phyloP scores from a whole-genome alignment of 2,113 vertebrate species.

The Oreotrochilus melanogaster region DNA sequence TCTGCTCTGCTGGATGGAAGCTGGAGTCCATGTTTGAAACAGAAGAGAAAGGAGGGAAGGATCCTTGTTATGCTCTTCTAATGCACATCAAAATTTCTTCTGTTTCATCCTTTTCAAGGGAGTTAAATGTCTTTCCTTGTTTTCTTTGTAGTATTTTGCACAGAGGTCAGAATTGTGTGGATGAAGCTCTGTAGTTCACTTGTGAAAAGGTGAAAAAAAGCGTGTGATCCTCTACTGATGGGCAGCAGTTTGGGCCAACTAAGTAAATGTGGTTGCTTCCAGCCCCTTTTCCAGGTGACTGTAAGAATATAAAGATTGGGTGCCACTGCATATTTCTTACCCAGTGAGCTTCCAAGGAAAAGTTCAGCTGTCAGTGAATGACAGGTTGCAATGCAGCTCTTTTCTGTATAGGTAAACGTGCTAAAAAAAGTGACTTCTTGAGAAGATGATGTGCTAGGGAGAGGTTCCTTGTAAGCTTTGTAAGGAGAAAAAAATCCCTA shows the following conservation, averaged over 20 bases:
- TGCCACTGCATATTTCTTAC: neutral
- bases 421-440: neutral
- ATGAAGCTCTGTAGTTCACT: neutral
- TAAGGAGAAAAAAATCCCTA: neutral
- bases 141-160: neutral
- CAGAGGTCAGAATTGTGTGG: neutral
- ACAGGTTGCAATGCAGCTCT: neutral
- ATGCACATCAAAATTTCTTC: neutral
- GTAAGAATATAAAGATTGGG: neutral
- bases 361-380: neutral
- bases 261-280: neutral
- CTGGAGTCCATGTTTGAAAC: neutral
- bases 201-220: neutral
- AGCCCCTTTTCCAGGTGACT: neutral
- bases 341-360: neutral
- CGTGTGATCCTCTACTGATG: neutral
- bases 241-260: neutral
- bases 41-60: neutral
- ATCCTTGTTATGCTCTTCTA: neutral
- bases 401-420: neutral
- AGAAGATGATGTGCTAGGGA: neutral
- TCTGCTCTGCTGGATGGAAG: neutral
- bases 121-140: neutral
- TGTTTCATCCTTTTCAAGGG: neutral
- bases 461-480: neutral